Evolutionary conservation across 2,888 invertebrate species (phyloP).

Genomic region (Drosophila borborema): DNA sequence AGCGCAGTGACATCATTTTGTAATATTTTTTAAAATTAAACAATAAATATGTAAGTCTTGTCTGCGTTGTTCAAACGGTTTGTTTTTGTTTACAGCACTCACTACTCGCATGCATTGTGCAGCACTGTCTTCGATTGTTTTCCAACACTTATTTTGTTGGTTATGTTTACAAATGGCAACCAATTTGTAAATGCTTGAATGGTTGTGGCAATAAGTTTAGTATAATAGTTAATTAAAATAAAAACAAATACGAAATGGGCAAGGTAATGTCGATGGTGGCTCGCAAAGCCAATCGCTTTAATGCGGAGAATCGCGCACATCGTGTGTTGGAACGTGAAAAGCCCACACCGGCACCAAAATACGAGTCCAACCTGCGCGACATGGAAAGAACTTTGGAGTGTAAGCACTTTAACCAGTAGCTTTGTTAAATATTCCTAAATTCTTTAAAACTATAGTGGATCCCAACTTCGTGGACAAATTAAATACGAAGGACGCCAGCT

Average conservation of each 20-base stretch:
- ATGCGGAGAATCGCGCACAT: constrained; percentile 91
- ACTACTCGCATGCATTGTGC: background rate
- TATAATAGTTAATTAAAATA: constrained; percentile 45
- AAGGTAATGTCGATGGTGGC: constrained; percentile 87
- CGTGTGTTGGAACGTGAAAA: constrained; percentile 90
- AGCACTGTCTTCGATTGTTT: constrained; percentile 10
- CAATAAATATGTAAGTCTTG: background rate
- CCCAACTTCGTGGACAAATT: constrained; percentile 88
- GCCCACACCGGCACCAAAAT: constrained; percentile 89
- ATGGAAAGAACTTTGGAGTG: constrained; percentile 88
- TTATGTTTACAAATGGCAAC: constrained; percentile 64
- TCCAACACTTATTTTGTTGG: constrained; percentile 60
- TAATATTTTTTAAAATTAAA: background rate
- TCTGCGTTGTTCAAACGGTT: constrained; percentile 22
- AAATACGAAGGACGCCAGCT: constrained; percentile 87
- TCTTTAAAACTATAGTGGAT: constrained; percentile 84
- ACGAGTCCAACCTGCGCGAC: constrained; percentile 87
- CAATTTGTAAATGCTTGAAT: constrained; percentile 13
- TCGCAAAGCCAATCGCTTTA: constrained; percentile 89
- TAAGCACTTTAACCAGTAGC: constrained; percentile 39
- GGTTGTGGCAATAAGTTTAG: constrained; percentile 13
- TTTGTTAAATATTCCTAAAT: background rate
- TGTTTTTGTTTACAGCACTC: constrained; percentile 42
- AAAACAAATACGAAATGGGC: constrained; percentile 86
- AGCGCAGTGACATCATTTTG: constrained; percentile 55